Conservation (phyloP, 2,888 invertebrate species). For the Elegia similella region DNA sequence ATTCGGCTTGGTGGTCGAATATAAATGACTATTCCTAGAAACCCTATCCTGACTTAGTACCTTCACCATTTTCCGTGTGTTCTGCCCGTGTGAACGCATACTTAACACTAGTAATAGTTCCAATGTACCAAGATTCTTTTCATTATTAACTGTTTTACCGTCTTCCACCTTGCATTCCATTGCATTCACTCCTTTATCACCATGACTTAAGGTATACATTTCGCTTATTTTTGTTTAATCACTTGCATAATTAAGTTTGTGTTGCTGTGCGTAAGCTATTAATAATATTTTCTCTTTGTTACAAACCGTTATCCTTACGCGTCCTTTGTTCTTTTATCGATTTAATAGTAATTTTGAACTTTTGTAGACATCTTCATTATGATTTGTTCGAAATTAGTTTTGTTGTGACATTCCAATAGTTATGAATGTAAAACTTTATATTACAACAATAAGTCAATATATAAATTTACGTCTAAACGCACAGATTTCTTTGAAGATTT, state of each 20-base stretch:
- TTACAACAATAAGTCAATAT: no score
- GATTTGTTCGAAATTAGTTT: background rate
- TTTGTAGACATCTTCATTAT: conserved; percentile 3
- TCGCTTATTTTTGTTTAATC: conserved; percentile 9
- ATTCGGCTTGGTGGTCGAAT: background rate
- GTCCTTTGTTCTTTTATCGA: conserved; percentile 38
- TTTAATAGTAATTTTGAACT: conserved; percentile 33
- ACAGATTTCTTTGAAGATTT: no score
- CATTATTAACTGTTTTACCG: conserved; percentile 49
- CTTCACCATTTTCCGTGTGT: background rate
- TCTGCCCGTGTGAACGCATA: conserved; percentile 15
- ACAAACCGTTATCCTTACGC: conserved; percentile 41
- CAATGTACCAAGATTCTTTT: conserved; percentile 56
- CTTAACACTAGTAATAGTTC: conserved; percentile 34
- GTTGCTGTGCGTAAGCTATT: conserved; percentile 42
- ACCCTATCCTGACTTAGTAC: conserved; percentile 20
- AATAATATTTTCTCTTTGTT: conserved; percentile 55
- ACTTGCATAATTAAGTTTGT: conserved; percentile 25
- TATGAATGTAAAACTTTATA: no score
- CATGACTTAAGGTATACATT: conserved; percentile 17
- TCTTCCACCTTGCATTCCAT: conserved; percentile 16
- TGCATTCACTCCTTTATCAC: conserved; percentile 23
- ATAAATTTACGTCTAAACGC: no score
- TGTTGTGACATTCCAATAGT: background rate
- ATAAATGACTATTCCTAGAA: conserved; percentile 3